Evolutionary conservation across 2,797 vertebrate species (phyloP).

Genomic region (Galago senegalensis): DNA sequence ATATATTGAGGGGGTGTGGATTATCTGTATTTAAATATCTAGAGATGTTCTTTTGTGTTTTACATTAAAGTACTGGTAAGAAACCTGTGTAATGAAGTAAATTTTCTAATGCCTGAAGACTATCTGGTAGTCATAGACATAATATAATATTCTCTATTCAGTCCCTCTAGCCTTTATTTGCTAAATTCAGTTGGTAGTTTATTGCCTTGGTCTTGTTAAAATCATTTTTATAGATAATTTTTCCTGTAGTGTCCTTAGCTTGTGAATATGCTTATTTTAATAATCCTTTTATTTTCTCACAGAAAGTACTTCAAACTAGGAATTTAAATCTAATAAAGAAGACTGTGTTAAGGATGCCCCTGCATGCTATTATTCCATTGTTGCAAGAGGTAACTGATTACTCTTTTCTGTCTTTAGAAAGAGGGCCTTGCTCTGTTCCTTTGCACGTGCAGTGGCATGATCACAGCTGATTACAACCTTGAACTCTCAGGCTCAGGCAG

Average conservation of each 20-base stretch:
- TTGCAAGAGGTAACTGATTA: slow-evolving; percentile 93
- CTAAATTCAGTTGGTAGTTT: background rate
- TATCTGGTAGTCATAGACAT: background rate
- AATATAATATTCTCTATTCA: background rate
- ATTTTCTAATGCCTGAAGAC: background rate
- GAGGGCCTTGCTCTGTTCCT: background rate
- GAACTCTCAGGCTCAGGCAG: no score
- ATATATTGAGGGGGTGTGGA: no score
- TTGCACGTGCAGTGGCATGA: no score
- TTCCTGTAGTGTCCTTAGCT: background rate
- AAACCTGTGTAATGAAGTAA: background rate
- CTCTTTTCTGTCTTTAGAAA: background rate
- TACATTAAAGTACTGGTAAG: background rate
- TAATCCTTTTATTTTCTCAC: slow-evolving; percentile 73
- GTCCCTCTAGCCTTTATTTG: background rate
- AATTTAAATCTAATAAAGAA: slow-evolving; percentile 95
- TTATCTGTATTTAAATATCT: background rate
- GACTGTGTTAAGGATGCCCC: slow-evolving; percentile 96
- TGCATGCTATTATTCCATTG: slow-evolving; percentile 95
- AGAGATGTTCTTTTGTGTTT: background rate
- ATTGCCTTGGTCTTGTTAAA: slow-evolving; percentile 3
- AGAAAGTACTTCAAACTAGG: slow-evolving; percentile 97
- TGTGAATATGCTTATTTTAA: slow-evolving; percentile 29
- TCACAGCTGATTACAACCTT: no score
- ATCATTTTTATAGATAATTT: slow-evolving; percentile 32